Percentiles rank a stretch among this genome's conserved stretches.
Conservation (phyloP, 2,113 vertebrate species). For the Gallinago undulata region DNA sequence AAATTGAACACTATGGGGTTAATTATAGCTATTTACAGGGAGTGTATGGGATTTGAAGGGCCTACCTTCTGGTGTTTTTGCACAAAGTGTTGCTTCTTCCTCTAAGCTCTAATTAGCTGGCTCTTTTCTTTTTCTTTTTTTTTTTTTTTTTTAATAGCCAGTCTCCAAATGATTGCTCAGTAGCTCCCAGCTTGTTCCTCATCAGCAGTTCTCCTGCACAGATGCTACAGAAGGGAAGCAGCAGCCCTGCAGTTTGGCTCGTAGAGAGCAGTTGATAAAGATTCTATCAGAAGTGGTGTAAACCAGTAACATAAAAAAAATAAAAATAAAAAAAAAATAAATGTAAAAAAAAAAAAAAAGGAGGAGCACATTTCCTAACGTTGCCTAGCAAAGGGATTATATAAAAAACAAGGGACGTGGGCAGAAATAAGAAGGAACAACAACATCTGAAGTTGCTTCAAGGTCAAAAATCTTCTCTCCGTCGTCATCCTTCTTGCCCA, state of each 20-base stretch:
- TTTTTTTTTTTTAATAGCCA: not conserved
- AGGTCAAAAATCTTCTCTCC: not conserved
- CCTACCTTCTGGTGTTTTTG: conserved; percentile 47
- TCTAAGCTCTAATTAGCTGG: conserved; percentile 38
- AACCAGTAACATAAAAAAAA: not conserved
- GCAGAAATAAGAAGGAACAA: not conserved
- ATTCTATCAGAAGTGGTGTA: not conserved
- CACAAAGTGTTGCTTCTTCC: conserved; percentile 28
- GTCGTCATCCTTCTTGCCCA: not conserved
- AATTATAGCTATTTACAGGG: conserved; percentile 53
- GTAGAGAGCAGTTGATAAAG: conserved; percentile 17
- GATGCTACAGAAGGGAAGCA: conserved; percentile 17
- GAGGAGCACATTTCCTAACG: not conserved
- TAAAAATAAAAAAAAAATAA: no score
- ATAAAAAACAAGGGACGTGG: not conserved
- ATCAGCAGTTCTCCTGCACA: conserved; percentile 37
- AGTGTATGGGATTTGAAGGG: conserved; percentile 38
- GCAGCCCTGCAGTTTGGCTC: not conserved
- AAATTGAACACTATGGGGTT: conserved; percentile 43
- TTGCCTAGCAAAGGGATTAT: not conserved
- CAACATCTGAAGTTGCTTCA: not conserved
- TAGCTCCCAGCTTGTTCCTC: conserved; percentile 29
- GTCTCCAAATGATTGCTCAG: conserved; percentile 4
- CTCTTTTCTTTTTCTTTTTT: not conserved
- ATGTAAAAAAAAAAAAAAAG: not conserved